phyloP scores from a whole-genome alignment of 1,140 invertebrate species.

The Acyrthosiphon pisum region DNA sequence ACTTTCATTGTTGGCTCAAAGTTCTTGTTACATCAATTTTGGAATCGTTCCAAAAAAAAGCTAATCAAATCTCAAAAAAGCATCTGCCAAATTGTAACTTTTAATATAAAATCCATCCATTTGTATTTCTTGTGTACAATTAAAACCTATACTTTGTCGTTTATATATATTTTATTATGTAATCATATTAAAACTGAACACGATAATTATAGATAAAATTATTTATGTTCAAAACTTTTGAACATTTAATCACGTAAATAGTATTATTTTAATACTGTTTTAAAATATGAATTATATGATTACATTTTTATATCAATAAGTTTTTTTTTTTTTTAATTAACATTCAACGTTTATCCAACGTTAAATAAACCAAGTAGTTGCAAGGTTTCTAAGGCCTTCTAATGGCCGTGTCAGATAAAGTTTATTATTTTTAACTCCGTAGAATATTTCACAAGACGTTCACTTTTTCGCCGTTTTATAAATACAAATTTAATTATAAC shows the following conservation, averaged over 20 bases:
- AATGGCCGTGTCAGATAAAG: neutral
- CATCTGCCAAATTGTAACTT: constrained; percentile 52
- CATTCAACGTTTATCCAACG: neutral
- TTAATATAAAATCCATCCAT: neutral
- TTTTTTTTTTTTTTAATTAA: neutral
- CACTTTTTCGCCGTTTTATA: neutral
- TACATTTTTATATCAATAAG: neutral
- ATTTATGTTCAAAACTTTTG: neutral
- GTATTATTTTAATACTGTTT: neutral
- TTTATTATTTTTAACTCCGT: neutral
- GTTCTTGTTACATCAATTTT: constrained; percentile 36
- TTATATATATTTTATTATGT: neutral
- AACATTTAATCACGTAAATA: neutral
- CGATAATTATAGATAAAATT: neutral
- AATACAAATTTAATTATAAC: neutral
- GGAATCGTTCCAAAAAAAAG: constrained; percentile 29
- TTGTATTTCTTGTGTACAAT: constrained; percentile 1
- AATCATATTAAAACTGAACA: neutral
- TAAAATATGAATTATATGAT: neutral
- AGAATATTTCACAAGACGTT: neutral
- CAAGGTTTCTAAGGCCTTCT: neutral
- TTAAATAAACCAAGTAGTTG: neutral
- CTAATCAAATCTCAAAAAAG: constrained; percentile 46
- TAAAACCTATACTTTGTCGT: neutral
- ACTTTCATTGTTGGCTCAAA: constrained; percentile 44